phyloP scores from a whole-genome alignment of 2,888 invertebrate species.

The Lasioglossum leucozonium region DNA sequence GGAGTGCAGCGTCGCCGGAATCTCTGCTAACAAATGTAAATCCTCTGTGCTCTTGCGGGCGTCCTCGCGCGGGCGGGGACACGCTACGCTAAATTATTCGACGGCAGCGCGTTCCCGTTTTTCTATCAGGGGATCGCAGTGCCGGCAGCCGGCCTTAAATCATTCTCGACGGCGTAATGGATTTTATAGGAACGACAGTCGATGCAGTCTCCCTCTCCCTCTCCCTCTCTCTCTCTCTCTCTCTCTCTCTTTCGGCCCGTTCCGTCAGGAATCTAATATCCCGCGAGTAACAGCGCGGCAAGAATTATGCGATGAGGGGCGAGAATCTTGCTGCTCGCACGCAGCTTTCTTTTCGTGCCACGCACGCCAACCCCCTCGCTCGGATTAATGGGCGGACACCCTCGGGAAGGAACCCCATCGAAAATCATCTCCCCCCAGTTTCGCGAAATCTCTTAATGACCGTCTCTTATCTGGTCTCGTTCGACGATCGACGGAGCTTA shows the following conservation, averaged over 20 bases:
- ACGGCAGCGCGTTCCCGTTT: neutral
- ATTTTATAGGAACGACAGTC: slow-evolving; percentile 25
- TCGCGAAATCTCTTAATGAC: neutral
- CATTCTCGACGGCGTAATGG: slow-evolving; percentile 27
- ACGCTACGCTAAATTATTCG: slow-evolving; percentile 18
- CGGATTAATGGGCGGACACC: slow-evolving; percentile 29
- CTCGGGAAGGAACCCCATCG: neutral
- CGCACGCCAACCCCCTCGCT: neutral
- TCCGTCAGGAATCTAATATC: slow-evolving; percentile 25
- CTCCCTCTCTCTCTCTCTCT: slow-evolving; percentile 17
- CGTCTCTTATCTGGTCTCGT: neutral
- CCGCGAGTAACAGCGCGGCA: slow-evolving; percentile 21
- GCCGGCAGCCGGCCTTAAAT: slow-evolving; percentile 18
- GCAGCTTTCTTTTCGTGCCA: neutral
- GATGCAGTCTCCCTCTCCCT: slow-evolving; percentile 20
- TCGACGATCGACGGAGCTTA: neutral
- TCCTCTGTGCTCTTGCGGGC: neutral
- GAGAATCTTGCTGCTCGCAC: slow-evolving; percentile 14
- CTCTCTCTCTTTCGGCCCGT: slow-evolving; percentile 9
- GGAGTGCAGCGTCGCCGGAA: neutral
- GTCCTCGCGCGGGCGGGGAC: neutral
- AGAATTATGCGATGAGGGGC: slow-evolving; percentile 23
- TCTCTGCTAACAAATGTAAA: slow-evolving; percentile 13
- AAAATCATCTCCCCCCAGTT: neutral
- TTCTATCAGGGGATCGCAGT: slow-evolving; percentile 5